phyloP scores from a whole-genome alignment of 2,113 vertebrate genomes.

The Sander vitreus region DNA sequence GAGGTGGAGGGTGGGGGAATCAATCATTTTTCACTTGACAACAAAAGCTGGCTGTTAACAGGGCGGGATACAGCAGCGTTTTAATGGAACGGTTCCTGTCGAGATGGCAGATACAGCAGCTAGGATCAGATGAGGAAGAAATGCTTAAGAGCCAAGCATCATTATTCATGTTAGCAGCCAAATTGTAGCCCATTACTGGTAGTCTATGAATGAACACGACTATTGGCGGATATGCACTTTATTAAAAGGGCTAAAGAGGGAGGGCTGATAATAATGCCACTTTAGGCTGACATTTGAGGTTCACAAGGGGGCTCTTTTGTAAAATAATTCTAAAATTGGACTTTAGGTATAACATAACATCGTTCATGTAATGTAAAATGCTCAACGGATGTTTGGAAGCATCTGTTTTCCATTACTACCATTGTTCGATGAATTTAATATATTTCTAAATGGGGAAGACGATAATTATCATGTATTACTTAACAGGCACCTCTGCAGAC shows the following conservation, averaged over 20 bases:
- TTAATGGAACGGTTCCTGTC: slow-evolving; percentile 78
- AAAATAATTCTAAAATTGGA: background rate
- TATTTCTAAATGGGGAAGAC: slow-evolving; percentile 22
- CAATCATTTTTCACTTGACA: slow-evolving; percentile 86
- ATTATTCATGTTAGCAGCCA: slow-evolving; percentile 68
- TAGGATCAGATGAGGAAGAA: slow-evolving; percentile 51
- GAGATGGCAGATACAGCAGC: slow-evolving; percentile 71
- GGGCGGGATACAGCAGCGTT: slow-evolving; percentile 60
- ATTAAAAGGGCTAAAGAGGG: slow-evolving; percentile 21
- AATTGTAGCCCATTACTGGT: slow-evolving; percentile 44
- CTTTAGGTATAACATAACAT: slow-evolving; percentile 18
- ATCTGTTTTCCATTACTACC: slow-evolving; percentile 24
- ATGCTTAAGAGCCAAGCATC: slow-evolving; percentile 62
- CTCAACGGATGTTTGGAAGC: background rate
- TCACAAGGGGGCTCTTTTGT: slow-evolving; percentile 6
- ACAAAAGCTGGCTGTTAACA: slow-evolving; percentile 76
- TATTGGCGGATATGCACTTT: slow-evolving; percentile 44
- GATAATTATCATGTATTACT: slow-evolving; percentile 28
- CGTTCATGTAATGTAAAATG: slow-evolving; percentile 27
- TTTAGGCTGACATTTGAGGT: background rate
- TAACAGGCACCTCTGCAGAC: slow-evolving; percentile 22
- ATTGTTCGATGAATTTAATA: slow-evolving; percentile 19
- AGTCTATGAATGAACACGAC: slow-evolving; percentile 43
- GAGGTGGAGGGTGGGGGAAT: slow-evolving; percentile 77
- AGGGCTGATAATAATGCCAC: background rate